phyloP scores from a whole-genome alignment of 2,113 vertebrate species.

The Phocoena sinus region DNA sequence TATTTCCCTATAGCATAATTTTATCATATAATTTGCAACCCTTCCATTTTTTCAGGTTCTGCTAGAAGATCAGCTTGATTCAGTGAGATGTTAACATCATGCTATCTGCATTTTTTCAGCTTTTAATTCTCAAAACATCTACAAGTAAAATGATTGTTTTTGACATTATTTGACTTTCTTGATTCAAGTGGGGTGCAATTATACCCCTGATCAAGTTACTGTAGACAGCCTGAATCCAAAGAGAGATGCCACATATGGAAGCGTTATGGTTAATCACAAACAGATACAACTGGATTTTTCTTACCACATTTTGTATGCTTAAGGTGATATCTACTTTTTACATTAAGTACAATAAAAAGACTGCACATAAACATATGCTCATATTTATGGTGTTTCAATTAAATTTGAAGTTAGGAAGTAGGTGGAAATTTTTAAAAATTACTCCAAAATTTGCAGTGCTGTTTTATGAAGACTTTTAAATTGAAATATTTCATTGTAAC shows the following conservation, averaged over 20 bases:
- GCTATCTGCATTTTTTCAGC: conserved; percentile 80
- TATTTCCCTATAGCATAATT: conserved; percentile 15
- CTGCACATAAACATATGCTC: background rate
- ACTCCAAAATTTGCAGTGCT: background rate
- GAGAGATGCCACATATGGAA: conserved; percentile 82
- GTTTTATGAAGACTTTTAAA: conserved; percentile 10
- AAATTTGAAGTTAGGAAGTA: background rate
- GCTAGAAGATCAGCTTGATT: conserved; percentile 36
- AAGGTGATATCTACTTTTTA: conserved; percentile 75
- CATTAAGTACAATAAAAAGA: background rate
- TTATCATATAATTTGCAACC: background rate
- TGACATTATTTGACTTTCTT: conserved; percentile 88
- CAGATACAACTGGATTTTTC: conserved; percentile 76
- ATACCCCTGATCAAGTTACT: conserved; percentile 83
- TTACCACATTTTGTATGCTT: conserved; percentile 62
- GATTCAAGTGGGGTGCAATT: conserved; percentile 84
- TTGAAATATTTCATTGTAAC: background rate
- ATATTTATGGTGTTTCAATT: background rate
- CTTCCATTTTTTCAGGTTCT: conserved; percentile 49
- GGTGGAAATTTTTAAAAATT: background rate
- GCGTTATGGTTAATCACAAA: conserved; percentile 83
- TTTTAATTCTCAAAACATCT: conserved; percentile 78
- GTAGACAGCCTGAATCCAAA: conserved; percentile 75
- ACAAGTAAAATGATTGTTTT: conserved; percentile 85
- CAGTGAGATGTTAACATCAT: conserved; percentile 74